Conservation (phyloP, 2,888 invertebrate genomes). For the Rhamphomyia laevipes region DNA sequence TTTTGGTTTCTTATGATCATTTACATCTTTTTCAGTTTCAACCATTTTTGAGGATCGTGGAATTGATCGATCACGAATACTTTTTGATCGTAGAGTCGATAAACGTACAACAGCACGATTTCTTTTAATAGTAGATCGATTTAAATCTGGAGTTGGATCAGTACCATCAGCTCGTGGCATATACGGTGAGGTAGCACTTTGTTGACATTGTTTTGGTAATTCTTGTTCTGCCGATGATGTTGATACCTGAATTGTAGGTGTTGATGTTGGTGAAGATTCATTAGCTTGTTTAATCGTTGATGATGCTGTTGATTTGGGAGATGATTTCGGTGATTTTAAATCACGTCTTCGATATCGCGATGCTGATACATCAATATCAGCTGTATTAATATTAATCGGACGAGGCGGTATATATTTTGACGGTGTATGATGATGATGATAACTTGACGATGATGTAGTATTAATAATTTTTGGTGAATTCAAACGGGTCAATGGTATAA, state of each 20-base stretch:
- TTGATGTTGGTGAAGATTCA: not conserved
- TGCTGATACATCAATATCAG: slow-evolving; percentile 73
- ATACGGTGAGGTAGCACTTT: too few species aligned
- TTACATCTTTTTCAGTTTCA: slow-evolving; percentile 16
- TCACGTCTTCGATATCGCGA: slow-evolving; percentile 39
- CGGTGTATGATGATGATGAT: not conserved
- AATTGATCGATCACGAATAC: slow-evolving; percentile 20
- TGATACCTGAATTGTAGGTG: not conserved
- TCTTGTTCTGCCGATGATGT: not conserved
- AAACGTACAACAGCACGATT: slow-evolving; percentile 63
- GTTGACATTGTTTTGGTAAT: slow-evolving; percentile 2
- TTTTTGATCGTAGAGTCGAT: slow-evolving; percentile 45
- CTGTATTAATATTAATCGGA: slow-evolving; percentile 68
- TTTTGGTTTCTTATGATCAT: not conserved
- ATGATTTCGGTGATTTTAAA: slow-evolving; percentile 7
- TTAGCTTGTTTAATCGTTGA: not conserved
- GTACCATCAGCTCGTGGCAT: slow-evolving; percentile 40
- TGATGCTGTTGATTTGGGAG: slow-evolving; percentile 10
- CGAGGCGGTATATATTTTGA: slow-evolving; percentile 42
- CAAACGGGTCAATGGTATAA: slow-evolving; percentile 39
- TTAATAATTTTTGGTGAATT: slow-evolving; percentile 43
- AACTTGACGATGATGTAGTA: slow-evolving; percentile 31
- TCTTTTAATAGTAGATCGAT: slow-evolving; percentile 52
- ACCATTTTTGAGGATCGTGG: slow-evolving; percentile 4
- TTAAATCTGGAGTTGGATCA: slow-evolving; percentile 37